Conservation (phyloP, 2,888 invertebrate genomes). For the Macrosiphum euphorbiae region DNA sequence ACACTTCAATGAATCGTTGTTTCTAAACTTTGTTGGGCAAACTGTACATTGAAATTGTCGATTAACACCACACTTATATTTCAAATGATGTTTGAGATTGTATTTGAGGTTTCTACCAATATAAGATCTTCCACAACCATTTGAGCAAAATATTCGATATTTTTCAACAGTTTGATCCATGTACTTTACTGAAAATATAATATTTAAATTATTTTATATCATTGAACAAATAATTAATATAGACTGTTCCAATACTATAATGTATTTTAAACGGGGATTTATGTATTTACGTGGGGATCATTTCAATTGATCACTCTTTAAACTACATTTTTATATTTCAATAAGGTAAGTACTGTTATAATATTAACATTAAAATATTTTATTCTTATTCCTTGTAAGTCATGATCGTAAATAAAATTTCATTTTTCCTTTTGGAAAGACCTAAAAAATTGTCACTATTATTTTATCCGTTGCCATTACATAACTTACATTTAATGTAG, state of each 20-base stretch:
- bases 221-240: neutral
- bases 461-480: too few relatives aligned
- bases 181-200: neutral
- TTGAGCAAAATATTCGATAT: neutral
- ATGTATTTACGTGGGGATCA: neutral
- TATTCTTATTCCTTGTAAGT: too few relatives aligned
- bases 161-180: neutral
- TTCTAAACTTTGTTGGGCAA: slow-evolving; percentile 67
- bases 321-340: neutral
- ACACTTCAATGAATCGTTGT: too few relatives aligned
- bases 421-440: too few relatives aligned
- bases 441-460: too few relatives aligned
- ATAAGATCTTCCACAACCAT: neutral
- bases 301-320: neutral
- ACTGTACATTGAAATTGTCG: slow-evolving; percentile 71
- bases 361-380: too few relatives aligned
- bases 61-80: neutral
- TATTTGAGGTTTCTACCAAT: neutral
- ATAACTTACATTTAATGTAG: too few relatives aligned
- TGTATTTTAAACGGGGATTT: neutral
- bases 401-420: too few relatives aligned
- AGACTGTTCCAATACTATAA: neutral
- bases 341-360: neutral
- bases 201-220: neutral
- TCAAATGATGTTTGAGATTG: neutral